A percentile compares a stretch with the other conserved stretches of the same genome.
Evolutionary conservation across 1,140 invertebrate genomes (phyloP).

Genomic region (Drosophila paulistorum): DNA sequence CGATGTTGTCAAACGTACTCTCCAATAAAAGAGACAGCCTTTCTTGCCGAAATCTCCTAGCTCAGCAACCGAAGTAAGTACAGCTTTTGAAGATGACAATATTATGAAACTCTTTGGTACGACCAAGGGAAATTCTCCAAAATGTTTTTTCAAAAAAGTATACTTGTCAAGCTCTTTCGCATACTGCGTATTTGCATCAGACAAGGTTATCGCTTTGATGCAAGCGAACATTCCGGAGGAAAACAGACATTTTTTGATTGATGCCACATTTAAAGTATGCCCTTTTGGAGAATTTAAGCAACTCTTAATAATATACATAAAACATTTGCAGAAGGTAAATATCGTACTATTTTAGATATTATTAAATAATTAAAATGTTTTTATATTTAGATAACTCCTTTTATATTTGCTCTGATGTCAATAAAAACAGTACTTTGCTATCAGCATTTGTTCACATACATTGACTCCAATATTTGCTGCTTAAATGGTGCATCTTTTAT

Average conservation of each 20-base stretch:
- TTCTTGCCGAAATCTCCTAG: too few relatives aligned
- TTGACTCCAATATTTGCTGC: not conserved
- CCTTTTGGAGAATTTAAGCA: slow-evolving; percentile 18
- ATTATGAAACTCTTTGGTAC: not conserved
- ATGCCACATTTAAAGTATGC: slow-evolving; percentile 15
- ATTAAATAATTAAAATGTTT: slow-evolving; percentile 9
- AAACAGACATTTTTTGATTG: slow-evolving; percentile 13
- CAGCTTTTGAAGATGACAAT: too few relatives aligned
- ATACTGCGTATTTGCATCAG: too few relatives aligned
- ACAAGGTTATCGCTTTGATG: not conserved
- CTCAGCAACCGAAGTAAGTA: too few relatives aligned
- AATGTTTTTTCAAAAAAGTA: too few relatives aligned
- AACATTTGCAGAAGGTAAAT: slow-evolving; percentile 22
- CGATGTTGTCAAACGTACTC: too few relatives aligned
- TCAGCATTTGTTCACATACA: slow-evolving; percentile 5
- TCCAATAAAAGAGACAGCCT: too few relatives aligned
- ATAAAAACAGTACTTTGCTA: slow-evolving; percentile 13
- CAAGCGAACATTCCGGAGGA: slow-evolving; percentile 7
- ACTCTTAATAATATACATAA: slow-evolving; percentile 16
- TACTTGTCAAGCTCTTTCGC: slow-evolving; percentile 3
- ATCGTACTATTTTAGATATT: slow-evolving; percentile 1
- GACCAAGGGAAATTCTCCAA: too few relatives aligned
- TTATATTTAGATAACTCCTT: too few relatives aligned
- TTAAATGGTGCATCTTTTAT: slow-evolving; percentile 20
- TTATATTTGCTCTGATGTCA: slow-evolving; percentile 18